Evolutionary conservation across 2,113 vertebrate genomes (phyloP).

Genomic region (Catharus fuscescens): DNA sequence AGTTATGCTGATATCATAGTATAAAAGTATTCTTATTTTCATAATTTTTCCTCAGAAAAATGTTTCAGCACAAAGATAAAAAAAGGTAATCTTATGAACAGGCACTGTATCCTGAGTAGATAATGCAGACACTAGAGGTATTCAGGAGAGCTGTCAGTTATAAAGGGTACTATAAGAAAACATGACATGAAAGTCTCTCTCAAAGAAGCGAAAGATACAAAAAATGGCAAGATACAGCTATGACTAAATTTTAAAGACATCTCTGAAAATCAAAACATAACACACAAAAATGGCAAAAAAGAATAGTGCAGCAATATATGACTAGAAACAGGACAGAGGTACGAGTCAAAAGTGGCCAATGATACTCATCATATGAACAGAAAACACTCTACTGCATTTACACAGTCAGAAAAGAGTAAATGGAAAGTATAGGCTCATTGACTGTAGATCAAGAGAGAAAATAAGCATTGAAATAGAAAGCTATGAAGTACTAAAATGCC

Average conservation of each 20-base stretch:
- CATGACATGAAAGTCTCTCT: neutral
- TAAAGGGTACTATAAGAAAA: neutral
- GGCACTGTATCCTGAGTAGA: neutral
- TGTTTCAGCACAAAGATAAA: neutral
- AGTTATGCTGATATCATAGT: neutral
- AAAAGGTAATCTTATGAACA: neutral
- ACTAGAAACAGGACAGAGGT: neutral
- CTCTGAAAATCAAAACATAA: neutral
- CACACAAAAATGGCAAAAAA: neutral
- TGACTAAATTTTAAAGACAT: neutral
- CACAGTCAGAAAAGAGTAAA: neutral
- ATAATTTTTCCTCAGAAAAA: neutral
- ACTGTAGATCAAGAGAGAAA: neutral
- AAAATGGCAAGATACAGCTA: neutral
- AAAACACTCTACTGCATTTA: neutral
- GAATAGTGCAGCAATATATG: neutral
- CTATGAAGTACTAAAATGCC: neutral
- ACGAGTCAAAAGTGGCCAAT: neutral
- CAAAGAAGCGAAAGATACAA: neutral
- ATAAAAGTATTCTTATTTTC: neutral
- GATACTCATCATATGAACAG: neutral
- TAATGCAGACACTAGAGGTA: neutral
- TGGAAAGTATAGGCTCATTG: neutral
- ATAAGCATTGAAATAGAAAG: neutral
- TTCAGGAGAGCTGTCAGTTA: neutral